Evolutionary conservation across 2,113 vertebrate species (phyloP).

Genomic region (Pelobates fuscus): DNA sequence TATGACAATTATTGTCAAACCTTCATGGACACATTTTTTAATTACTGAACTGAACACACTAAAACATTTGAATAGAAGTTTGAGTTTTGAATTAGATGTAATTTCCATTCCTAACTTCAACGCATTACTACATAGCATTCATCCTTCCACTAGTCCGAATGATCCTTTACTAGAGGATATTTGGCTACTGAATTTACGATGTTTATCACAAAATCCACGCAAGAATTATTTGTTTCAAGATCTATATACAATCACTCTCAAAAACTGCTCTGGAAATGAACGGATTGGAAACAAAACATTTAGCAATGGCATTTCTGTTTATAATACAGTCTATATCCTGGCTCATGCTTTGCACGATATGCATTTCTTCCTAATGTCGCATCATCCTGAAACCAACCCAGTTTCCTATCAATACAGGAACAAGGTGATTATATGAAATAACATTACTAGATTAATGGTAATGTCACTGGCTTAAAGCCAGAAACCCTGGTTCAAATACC

Average conservation of each 20-base stretch:
- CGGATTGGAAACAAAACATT: too few species aligned
- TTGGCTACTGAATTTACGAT: not conserved
- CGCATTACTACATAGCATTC: not conserved
- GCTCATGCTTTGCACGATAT: slow-evolving; percentile 15
- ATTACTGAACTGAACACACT: rapidly evolving
- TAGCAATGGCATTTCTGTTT: not conserved
- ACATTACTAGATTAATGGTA: too few species aligned
- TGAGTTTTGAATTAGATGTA: not conserved
- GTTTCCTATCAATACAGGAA: too few species aligned
- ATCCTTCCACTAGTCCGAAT: not conserved
- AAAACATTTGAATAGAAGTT: not conserved
- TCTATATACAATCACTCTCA: not conserved
- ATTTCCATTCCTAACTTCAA: not conserved
- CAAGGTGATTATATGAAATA: too few species aligned
- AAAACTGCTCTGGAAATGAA: not conserved
- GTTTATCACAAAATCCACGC: not conserved
- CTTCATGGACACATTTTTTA: too few species aligned
- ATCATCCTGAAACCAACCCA: too few species aligned
- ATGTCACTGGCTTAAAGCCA: too few species aligned
- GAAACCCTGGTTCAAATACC: too few species aligned
- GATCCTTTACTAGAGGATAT: slow-evolving; percentile 1
- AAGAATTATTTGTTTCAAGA: not conserved
- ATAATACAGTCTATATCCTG: slow-evolving; percentile 4
- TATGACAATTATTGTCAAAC: too few species aligned
- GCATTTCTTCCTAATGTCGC: slow-evolving; percentile 3